Base-by-base conservation (phyloP, 1,140 invertebrate species). In the Holcopasites calliopsidis region DNA sequence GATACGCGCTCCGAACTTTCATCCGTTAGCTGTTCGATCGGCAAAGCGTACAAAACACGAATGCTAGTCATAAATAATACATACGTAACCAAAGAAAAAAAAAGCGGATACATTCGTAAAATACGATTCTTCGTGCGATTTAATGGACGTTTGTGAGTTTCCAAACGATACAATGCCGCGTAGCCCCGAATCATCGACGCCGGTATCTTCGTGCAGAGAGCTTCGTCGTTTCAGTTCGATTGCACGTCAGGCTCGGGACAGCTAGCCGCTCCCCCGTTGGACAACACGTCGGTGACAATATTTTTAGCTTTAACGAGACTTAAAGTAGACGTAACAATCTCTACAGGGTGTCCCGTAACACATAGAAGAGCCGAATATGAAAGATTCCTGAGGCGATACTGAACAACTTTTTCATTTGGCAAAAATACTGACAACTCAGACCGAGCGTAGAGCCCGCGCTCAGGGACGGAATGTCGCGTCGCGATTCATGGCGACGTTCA, bases 181-280 rank as follows among this genome's bases (percentile, higher is more conserved):
- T 78, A 80, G 82, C 82, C 82, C 83, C 82, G 82, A 79, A 77
- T 84, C 82, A 84, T 83, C 82, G 74, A 52, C 72, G 66, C 77
- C 82, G 82, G 69, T 84, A 58, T 58, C 52, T 66, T 66, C 71
- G 62, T 35, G 68, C 71, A 72, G 68, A 78, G 77, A 79, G 82
- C 82, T 84, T 84, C 70, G 77, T 84, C 82, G 82, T 79, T 84
- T 84, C 57, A 68, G 72, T 84, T 84, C 77, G 58, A 77, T 79
- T 79, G 16, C n/a, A 62, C 44, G 61, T 71, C 49, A 44, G 50
- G 49, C 28, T 42, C 40, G 47, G 35, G 33, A 42, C 49, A 42
- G 42, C 21, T 18, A 11, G 3, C 7, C 18, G 0, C 35, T 28
- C 58, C 42, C 60, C 42, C 11, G n/a, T 52, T 35, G 40, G 28